A percentile compares a stretch with the other conserved stretches of the same genome.
These are phyloP conservation scores for Helobdella robusta DNA, from an alignment of 2,888 invertebrate genomes.

Conservation along the genomic window DNA sequence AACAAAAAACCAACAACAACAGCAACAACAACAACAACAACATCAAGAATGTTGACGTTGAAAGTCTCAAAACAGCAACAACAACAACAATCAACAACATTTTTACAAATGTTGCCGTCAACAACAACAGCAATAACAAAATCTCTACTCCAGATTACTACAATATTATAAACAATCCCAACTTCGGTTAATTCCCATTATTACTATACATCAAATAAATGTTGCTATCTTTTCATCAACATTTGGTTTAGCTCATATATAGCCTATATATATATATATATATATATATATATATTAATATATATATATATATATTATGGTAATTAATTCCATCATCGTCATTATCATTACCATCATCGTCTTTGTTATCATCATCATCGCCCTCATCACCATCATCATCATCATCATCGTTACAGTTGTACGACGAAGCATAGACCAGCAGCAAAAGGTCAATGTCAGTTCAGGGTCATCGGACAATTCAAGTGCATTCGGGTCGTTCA, in stretches of 20 bases:
- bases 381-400: not conserved
- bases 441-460: not conserved
- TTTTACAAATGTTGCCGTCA: not conserved
- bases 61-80: not conserved
- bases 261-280: too few relatives aligned
- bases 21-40: not conserved
- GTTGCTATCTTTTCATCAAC: too few relatives aligned
- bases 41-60: not conserved
- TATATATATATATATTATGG: too few relatives aligned
- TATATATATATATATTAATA: too few relatives aligned
- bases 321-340: constrained; percentile 22
- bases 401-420: not conserved
- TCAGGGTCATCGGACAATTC: constrained; percentile 15
- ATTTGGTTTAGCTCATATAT: too few relatives aligned
- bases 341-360: not conserved
- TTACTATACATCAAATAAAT: too few relatives aligned
- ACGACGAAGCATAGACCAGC: too few relatives aligned
- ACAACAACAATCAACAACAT: not conserved
- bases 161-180: not conserved
- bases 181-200: too few relatives aligned
- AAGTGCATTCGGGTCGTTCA: not conserved
- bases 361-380: not conserved
- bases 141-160: not conserved
- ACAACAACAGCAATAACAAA: not conserved
- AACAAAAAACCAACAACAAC: constrained; percentile 1